Percentiles rank a stretch among this genome's conserved stretches.
phyloP scores from a whole-genome alignment of 2,797 vertebrate species.

The Phrynocephalus guinanensis region DNA sequence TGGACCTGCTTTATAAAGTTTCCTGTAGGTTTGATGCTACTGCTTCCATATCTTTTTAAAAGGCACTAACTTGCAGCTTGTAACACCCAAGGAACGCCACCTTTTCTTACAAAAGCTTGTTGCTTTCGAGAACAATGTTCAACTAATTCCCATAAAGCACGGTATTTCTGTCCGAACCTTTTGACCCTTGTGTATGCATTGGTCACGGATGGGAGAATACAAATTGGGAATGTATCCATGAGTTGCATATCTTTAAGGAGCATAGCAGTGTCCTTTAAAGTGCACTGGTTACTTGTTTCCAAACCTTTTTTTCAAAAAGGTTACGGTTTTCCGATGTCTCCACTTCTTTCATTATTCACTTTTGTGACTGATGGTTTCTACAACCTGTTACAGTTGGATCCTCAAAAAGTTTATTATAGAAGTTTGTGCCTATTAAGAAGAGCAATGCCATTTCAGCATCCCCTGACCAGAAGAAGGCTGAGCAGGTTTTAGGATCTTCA shows the following conservation, averaged over 20 bases:
- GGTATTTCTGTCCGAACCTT: neutral
- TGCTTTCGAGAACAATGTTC: neutral
- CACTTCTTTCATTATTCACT: neutral
- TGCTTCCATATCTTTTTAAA: conserved; percentile 2
- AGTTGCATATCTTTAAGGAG: neutral
- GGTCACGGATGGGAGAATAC: neutral
- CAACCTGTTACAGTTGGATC: neutral
- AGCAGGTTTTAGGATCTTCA: neutral
- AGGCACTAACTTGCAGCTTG: conserved; percentile 36
- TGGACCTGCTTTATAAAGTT: conserved; percentile 15
- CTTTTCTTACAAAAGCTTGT: neutral
- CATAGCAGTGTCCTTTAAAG: neutral
- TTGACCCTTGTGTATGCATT: neutral
- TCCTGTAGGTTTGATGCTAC: conserved; percentile 3
- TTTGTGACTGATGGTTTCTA: neutral
- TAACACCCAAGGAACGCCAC: conserved; percentile 6
- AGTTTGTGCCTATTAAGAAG: neutral
- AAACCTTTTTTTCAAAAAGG: neutral
- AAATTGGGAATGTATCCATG: neutral
- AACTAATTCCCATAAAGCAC: conserved; percentile 14
- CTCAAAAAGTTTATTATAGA: no score
- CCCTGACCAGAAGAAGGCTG: neutral
- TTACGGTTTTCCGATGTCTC: no score
- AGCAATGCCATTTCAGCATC: neutral
- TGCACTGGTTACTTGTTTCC: no score